Evolutionary conservation across 2,113 vertebrate genomes (phyloP).

Genomic region (Ochotona curzoniae): DNA sequence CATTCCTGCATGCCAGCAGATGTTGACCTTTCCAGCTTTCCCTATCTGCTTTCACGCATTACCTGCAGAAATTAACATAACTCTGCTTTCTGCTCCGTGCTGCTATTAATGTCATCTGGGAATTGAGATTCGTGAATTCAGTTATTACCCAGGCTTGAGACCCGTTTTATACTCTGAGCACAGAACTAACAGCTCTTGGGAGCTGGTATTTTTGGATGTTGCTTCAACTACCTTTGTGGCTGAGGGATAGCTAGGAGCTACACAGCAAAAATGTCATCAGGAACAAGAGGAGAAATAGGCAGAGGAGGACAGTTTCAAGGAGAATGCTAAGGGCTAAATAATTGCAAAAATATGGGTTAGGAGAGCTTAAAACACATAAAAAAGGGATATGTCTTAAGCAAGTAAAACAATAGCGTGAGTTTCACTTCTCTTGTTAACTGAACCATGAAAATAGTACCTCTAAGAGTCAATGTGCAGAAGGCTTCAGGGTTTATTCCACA

Average conservation of each 20-base stretch:
- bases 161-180: conserved; percentile 86
- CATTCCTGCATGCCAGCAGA: conserved; percentile 88
- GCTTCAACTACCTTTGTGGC: conserved; percentile 89
- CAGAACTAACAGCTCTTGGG: conserved; percentile 86
- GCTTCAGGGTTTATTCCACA: conserved; percentile 81
- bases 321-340: conserved; percentile 86
- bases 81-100: conserved; percentile 84
- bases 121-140: conserved; percentile 90
- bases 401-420: conserved; percentile 76
- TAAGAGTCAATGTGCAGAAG: conserved; percentile 74
- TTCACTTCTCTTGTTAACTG: conserved; percentile 84
- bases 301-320: conserved; percentile 87
- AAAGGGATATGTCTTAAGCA: conserved; percentile 78
- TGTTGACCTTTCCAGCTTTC: conserved; percentile 90
- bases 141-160: conserved; percentile 87
- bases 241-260: conserved; percentile 90
- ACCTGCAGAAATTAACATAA: conserved; percentile 92
- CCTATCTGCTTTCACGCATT: conserved; percentile 86
- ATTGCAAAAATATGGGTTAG: conserved; percentile 80
- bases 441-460: conserved; percentile 82
- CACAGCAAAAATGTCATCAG: conserved; percentile 85
- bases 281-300: conserved; percentile 84
- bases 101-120: conserved; percentile 89
- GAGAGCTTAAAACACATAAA: conserved; percentile 73
- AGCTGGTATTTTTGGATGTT: conserved; percentile 91